Conservation (phyloP, 2,113 vertebrate genomes). For the Hydropotes inermis region DNA sequence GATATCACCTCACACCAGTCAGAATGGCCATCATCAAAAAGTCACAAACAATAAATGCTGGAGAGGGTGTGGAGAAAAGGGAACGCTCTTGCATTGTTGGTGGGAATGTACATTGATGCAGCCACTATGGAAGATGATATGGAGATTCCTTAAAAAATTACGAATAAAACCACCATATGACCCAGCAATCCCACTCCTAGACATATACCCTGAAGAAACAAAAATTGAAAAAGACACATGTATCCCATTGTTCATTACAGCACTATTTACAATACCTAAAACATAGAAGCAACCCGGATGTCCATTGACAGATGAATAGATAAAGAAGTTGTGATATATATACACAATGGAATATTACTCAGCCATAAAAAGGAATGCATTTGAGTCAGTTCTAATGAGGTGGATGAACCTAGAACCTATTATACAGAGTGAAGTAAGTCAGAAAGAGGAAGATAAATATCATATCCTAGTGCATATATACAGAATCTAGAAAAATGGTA, state of each 20-base stretch:
- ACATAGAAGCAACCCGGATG: neutral
- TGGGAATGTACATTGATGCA: neutral
- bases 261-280: neutral
- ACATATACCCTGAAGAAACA: neutral
- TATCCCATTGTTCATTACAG: neutral
- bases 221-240: neutral
- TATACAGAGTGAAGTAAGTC: neutral
- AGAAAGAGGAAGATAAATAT: neutral
- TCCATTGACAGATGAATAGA: neutral
- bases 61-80: neutral
- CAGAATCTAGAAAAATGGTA: neutral
- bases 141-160: neutral
- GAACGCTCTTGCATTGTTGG: neutral
- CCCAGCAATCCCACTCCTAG: neutral
- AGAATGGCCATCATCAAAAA: neutral
- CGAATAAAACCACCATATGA: neutral
- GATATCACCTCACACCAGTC: neutral
- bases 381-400: neutral
- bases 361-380: neutral
- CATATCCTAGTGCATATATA: rapidly evolving
- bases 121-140: neutral
- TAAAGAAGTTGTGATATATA: neutral
- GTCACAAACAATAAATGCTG: neutral
- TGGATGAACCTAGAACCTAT: neutral
- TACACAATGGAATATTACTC: neutral